Evolutionary conservation across 2,113 vertebrate species (phyloP), one percentile per base, ranked within the genome.

Genomic region (Pycnonotus jocosus): DNA sequence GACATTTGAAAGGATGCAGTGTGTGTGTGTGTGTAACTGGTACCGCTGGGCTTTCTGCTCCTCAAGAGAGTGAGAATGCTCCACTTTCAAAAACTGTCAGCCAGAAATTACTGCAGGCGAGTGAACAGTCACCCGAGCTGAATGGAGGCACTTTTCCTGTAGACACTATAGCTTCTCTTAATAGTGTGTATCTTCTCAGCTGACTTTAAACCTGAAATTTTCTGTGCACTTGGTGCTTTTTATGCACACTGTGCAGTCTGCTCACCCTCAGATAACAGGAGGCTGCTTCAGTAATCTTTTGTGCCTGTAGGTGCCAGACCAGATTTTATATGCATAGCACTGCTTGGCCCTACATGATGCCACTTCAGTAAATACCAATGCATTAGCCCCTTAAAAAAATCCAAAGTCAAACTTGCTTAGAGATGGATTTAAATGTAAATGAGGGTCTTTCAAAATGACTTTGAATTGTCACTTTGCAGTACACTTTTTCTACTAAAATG

Each of bases 21-120:
- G 94, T 88, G 45, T 95, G 33, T 95, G 33, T 96, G 33, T 91
- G 69, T 97, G 96, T 96, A 94, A 94, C 96, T 98, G 94, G 96
- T 94, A 94, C 93, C 89, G 95, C 95, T 96, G 90, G 92, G 74
- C 73, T 93, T 72, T 58, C 70, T 78, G 79, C 40, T 66, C 62
- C 95, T 95, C 72, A 7, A 30, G 38, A 21, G 48, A 30, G 21
- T 31, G 23, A 88, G 87, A 87, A 81, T 25, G 53, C 50, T 79
- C 24, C 35, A 6, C 58, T 95, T 61, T 37, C 3, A 79, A 15
- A 65, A 90, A 14, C 45, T 37, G 50, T 18, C 61, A 69, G 68
- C 47, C 78, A 81, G 91, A 51, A 93, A 71, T 83, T 10, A 48
- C 4, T 88, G 66, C 54, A 66, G 68, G 57, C 9, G 33, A 90